Conservation (phyloP, 2,797 vertebrate species). For the Todus mexicanus region DNA sequence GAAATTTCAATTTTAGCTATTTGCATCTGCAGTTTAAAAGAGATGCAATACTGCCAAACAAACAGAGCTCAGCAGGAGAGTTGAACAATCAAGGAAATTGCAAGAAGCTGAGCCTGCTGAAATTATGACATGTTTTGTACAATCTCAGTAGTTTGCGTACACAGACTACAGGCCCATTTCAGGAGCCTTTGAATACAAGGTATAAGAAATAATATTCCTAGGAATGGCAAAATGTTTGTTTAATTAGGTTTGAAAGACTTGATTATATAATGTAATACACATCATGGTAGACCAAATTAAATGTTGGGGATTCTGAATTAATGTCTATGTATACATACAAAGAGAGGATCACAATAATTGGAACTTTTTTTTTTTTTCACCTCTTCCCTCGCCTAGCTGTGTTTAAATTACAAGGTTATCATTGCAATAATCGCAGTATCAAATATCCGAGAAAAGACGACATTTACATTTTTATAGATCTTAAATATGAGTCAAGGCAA, state of each 20-base stretch:
- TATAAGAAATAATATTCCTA: neutral
- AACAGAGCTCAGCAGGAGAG: neutral
- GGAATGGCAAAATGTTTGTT: neutral
- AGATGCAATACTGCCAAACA: neutral
- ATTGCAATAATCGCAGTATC: neutral
- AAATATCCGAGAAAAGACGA: neutral
- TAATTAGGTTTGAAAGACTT: neutral
- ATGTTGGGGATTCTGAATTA: neutral
- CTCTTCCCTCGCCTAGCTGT: neutral
- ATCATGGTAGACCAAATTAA: neutral
- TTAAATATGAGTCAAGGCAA: neutral
- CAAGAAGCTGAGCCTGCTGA: neutral
- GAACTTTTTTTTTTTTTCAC: neutral
- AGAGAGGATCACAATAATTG: neutral
- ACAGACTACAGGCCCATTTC: neutral
- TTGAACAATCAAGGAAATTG: neutral
- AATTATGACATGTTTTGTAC: neutral
- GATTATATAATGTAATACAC: neutral
- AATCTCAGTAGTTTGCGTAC: neutral
- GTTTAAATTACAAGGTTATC: neutral
- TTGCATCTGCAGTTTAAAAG: neutral
- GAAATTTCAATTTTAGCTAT: neutral
- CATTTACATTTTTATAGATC: constrained; percentile 2
- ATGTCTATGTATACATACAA: neutral
- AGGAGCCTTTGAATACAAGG: neutral